phyloP scores from a whole-genome alignment of 2,888 invertebrate genomes.

The Tetragonula carbonaria region DNA sequence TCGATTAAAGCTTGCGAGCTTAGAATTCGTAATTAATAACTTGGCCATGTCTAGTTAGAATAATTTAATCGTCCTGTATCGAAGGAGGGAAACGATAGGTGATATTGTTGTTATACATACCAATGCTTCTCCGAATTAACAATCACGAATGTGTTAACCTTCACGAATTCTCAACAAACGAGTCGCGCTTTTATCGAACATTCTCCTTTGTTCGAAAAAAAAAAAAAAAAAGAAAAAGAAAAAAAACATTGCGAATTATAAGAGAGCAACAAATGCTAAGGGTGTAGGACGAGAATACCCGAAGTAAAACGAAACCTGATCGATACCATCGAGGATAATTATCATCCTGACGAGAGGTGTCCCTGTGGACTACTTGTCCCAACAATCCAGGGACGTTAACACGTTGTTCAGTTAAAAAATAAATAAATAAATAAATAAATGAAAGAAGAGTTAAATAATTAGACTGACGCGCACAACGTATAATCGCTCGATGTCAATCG shows the following conservation, averaged over 20 bases:
- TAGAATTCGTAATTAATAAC: constrained; percentile 44
- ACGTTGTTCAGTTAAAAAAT: constrained; percentile 9
- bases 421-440: not conserved
- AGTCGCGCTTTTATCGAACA: constrained; percentile 33
- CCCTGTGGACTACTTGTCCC: constrained; percentile 2
- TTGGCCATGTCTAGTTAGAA: constrained; percentile 43
- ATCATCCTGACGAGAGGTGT: not conserved
- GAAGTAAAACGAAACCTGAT: constrained; percentile 8
- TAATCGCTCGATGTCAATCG: constrained; percentile 41
- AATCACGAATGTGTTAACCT: constrained; percentile 27
- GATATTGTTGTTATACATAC: constrained; percentile 19
- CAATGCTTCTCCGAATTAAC: constrained; percentile 39
- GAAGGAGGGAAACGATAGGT: constrained; percentile 18
- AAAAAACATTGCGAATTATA: constrained; percentile 19
- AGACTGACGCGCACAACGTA: constrained; percentile 53
- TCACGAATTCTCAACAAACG: constrained; percentile 36
- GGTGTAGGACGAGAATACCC: not conserved
- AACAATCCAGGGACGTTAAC: constrained; percentile 4
- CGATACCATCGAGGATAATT: constrained; percentile 17
- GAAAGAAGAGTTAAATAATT: constrained; percentile 15
- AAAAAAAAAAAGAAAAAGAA: not conserved
- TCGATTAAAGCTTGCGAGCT: constrained; percentile 45
- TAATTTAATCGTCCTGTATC: constrained; percentile 38
- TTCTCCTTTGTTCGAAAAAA: constrained; percentile 31
- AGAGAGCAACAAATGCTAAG: not conserved